Conservation (phyloP, 2,113 vertebrate genomes). For the Osmerus mordax region DNA sequence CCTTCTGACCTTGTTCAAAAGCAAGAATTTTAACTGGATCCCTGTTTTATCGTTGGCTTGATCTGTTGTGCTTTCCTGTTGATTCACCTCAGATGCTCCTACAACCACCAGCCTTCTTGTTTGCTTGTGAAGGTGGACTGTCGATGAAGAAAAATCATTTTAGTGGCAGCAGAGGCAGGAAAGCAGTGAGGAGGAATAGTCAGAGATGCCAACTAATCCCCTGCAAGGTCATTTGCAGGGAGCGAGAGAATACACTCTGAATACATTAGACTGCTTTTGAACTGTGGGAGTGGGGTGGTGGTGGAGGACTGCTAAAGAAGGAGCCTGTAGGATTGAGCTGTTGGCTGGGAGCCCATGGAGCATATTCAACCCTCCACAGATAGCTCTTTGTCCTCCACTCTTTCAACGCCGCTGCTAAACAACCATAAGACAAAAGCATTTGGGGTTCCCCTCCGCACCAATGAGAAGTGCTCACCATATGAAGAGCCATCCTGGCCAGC, state of each 20-base stretch:
- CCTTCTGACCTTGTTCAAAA: not conserved
- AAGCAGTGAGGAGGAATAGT: conserved; percentile 23
- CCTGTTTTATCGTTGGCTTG: not conserved
- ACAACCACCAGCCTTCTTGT: not conserved
- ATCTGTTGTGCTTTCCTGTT: not conserved
- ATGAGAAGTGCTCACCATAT: conserved; percentile 67
- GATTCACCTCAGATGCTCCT: not conserved
- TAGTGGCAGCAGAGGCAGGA: conserved; percentile 20
- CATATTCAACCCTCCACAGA: conserved; percentile 86
- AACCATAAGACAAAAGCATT: conserved; percentile 80
- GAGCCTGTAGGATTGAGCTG: conserved; percentile 68
- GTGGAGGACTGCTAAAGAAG: conserved; percentile 29
- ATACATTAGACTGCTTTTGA: conserved; percentile 59
- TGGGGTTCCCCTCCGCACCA: conserved; percentile 71
- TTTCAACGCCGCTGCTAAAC: conserved; percentile 71
- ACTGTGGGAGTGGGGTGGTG: conserved; percentile 55
- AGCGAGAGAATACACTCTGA: conserved; percentile 44
- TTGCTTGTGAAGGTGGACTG: not conserved
- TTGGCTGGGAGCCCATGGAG: conserved; percentile 81
- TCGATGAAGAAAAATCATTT: not conserved
- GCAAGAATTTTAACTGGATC: not conserved
- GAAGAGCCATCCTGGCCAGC: conserved; percentile 57
- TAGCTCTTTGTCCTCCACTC: conserved; percentile 80
- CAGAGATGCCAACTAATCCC: conserved; percentile 34
- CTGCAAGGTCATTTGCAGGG: conserved; percentile 51